phyloP scores from a whole-genome alignment of 2,113 vertebrate genomes.

The Danionella cerebrum region DNA sequence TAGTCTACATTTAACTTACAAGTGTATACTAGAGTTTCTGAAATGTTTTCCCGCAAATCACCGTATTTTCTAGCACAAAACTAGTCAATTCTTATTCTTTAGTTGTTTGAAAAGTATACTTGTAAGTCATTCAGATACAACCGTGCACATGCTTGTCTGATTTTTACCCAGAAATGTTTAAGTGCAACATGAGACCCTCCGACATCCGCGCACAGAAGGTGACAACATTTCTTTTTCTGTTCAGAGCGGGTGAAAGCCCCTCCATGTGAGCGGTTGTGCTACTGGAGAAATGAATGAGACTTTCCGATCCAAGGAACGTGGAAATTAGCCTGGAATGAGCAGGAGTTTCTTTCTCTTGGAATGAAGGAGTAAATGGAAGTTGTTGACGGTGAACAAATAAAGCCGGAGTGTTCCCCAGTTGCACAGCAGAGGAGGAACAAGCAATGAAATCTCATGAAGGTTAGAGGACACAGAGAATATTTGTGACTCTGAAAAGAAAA shows the following conservation, averaged over 20 bases:
- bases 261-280: background rate
- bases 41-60: too few relatives aligned
- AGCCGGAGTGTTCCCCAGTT: background rate
- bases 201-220: slow-evolving; percentile 15
- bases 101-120: too few relatives aligned
- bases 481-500: background rate
- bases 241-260: slow-evolving; percentile 13
- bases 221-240: slow-evolving; percentile 38
- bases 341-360: background rate
- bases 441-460: background rate
- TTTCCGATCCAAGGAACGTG: background rate
- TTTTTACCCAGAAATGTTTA: slow-evolving; percentile 29
- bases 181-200: slow-evolving; percentile 46
- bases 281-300: background rate
- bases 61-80: too few relatives aligned
- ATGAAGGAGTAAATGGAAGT: background rate
- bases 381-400: background rate
- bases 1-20: too few relatives aligned
- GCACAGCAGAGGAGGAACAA: background rate
- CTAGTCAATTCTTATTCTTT: too few relatives aligned
- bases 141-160: too few relatives aligned
- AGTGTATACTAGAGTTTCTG: too few relatives aligned
- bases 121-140: too few relatives aligned
- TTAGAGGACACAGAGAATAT: background rate
- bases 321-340: background rate